These are phyloP conservation scores for Calyptommatus sinebrachiatus DNA, from an alignment of 2,113 vertebrate species.

Conservation along the genomic window DNA sequence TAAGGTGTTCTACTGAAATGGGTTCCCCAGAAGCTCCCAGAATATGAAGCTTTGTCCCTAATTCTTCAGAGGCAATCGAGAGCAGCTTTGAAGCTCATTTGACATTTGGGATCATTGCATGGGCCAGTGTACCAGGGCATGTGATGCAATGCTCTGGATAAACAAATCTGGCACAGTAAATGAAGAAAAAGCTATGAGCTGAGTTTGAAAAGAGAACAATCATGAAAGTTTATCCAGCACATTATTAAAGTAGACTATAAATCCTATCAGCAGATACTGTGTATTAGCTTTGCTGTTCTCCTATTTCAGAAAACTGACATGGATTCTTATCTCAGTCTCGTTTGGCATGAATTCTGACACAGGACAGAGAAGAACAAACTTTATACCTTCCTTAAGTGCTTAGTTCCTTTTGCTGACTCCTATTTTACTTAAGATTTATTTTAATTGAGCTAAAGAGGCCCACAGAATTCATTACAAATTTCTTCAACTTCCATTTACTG, in stretches of 20 bases:
- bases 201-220: not conserved
- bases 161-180: too few species aligned
- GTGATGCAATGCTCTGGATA: too few species aligned
- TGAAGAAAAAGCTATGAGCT: too few species aligned
- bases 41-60: too few species aligned
- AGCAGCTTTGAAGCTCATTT: too few species aligned
- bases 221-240: not conserved
- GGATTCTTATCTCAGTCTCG: too few species aligned
- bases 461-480: not conserved
- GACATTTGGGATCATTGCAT: too few species aligned
- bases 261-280: not conserved
- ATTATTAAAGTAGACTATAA: not conserved
- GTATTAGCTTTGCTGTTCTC: not conserved
- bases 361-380: not conserved
- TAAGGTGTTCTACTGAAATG: too few species aligned
- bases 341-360: not conserved
- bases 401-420: not conserved
- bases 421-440: not conserved
- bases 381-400: not conserved
- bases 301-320: not conserved
- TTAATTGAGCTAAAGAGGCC: not conserved
- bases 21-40: too few species aligned
- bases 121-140: too few species aligned
- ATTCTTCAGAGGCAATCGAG: too few species aligned
- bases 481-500: conserved; percentile 3